These are phyloP conservation scores for Spea hammondii DNA, from an alignment of 2,797 vertebrate genomes.

Conservation along the genomic window DNA sequence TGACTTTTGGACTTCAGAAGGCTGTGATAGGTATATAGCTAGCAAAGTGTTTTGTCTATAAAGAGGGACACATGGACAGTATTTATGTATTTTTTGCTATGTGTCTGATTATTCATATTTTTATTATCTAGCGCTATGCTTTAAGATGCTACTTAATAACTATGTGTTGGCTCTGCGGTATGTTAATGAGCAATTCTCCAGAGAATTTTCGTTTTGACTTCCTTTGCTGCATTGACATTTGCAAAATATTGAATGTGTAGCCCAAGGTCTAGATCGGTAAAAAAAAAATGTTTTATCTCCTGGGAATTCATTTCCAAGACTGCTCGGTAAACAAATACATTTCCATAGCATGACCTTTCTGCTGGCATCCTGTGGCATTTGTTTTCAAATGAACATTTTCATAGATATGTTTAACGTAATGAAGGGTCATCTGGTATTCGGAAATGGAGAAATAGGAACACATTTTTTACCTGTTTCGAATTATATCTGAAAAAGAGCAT, in stretches of 20 bases:
- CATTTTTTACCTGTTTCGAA: too few species aligned
- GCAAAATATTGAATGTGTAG: constrained; percentile 23
- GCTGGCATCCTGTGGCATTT: constrained; percentile 11
- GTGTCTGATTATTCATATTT: not conserved
- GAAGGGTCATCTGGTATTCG: too few species aligned
- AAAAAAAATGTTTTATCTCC: constrained; percentile 9
- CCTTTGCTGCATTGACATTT: constrained; percentile 34
- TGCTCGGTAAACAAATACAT: constrained; percentile 6
- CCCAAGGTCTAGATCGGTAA: constrained; percentile 26
- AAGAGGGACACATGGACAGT: too few species aligned
- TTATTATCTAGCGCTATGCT: not conserved
- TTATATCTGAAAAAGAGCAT: too few species aligned
- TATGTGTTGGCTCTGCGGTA: constrained; percentile 11
- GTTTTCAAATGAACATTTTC: not conserved
- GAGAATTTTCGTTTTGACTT: constrained; percentile 8
- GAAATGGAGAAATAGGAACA: too few species aligned
- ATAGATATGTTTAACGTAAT: not conserved
- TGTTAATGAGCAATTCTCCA: constrained; percentile 27
- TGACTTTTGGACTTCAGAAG: too few species aligned
- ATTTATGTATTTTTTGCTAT: too few species aligned
- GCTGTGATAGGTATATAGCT: too few species aligned
- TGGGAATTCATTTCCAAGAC: constrained; percentile 3
- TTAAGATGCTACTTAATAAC: too few species aligned
- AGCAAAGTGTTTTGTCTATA: too few species aligned
- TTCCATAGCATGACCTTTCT: constrained; percentile 39